Evolutionary conservation across 2,113 vertebrate genomes (phyloP), one percentile per base, ranked within the genome.

Genomic region (Zapus hudsonius): DNA sequence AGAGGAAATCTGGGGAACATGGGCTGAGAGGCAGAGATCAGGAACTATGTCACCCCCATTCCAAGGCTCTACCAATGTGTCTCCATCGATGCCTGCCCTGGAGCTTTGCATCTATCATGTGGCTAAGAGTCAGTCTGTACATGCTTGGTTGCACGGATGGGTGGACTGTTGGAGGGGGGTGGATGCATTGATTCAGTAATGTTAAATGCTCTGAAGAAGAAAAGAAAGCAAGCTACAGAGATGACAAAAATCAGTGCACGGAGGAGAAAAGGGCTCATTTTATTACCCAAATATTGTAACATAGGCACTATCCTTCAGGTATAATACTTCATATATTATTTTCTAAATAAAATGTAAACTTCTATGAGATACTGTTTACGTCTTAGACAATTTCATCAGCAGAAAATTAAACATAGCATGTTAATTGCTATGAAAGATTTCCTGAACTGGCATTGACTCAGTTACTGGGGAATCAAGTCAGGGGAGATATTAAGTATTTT

Each of bases 331-430:
- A 42, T 4, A 33, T 2, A 12, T 82, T 66, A 42, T 47, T 66
- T 57, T 70, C 57, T 91, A 69, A 89, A 64, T 52, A 57, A 88
- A 96, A 89, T 25, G 25, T 61, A 72, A 82, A 19, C 5, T 15
- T 7, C 36, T 82, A 5, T 13, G 27, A n/a, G 90, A 93, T 25
- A 66, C 15, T 44, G 31, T 4, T 15, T 10, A 27, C 1, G 11
- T 22, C 61, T 78, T 40, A 40, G 6, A 36, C 27, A 29, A 10
- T 79, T 33, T 93, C 38, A 61, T 55, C 55, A 64, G 83, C 8
- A 69, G 17, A 63, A 75, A 91, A 38, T 84, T 75, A n/a, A 81
- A 76, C 1, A 23, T 6, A 36, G 57, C 31, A 81, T 12, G 29
- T 27, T 27, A 9, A 63, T 4, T 23, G 27, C 7, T 25, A 0